phyloP scores from a whole-genome alignment of 2,113 vertebrate genomes.

The Aphyosemion australe region DNA sequence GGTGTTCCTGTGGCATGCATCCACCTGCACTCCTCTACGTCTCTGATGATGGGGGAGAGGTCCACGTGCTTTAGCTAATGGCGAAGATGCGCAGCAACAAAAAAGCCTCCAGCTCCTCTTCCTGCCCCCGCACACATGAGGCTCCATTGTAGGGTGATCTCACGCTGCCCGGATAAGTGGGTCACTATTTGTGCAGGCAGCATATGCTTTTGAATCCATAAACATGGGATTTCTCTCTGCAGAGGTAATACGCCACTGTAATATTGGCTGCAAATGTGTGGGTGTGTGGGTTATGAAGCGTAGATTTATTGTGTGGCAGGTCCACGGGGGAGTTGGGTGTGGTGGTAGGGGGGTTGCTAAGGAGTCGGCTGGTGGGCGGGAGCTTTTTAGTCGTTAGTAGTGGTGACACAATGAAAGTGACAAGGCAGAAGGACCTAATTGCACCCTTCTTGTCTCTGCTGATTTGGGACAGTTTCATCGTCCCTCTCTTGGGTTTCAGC shows the following conservation, averaged over 20 bases:
- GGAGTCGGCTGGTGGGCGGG: constrained; percentile 56
- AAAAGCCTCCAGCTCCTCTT: constrained; percentile 51
- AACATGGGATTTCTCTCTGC: constrained; percentile 7
- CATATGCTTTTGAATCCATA: constrained; percentile 17
- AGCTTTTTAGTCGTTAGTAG: constrained; percentile 56
- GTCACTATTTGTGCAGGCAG: constrained; percentile 64
- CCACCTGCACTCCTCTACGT: constrained; percentile 9
- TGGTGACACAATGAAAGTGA: constrained; percentile 74
- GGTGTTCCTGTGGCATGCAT: constrained; percentile 13
- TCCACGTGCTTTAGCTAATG: constrained; percentile 33
- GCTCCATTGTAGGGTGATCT: constrained; percentile 66
- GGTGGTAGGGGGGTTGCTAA: constrained; percentile 29
- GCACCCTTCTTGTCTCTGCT: constrained; percentile 59
- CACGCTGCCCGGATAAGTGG: constrained; percentile 64
- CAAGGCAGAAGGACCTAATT: constrained; percentile 73
- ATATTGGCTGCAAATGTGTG: constrained; percentile 15
- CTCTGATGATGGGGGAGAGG: constrained; percentile 16
- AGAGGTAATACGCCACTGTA: constrained; percentile 9
- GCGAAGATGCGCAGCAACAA: constrained; percentile 67
- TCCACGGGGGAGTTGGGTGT: constrained; percentile 53
- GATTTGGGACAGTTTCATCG: constrained; percentile 37
- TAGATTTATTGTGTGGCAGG: constrained; percentile 44
- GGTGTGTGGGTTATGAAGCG: constrained; percentile 12
- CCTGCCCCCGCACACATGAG: constrained; percentile 26
- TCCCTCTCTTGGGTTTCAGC: constrained; percentile 13